phyloP scores from a whole-genome alignment of 2,113 vertebrate genomes.

The Clupea harengus region DNA sequence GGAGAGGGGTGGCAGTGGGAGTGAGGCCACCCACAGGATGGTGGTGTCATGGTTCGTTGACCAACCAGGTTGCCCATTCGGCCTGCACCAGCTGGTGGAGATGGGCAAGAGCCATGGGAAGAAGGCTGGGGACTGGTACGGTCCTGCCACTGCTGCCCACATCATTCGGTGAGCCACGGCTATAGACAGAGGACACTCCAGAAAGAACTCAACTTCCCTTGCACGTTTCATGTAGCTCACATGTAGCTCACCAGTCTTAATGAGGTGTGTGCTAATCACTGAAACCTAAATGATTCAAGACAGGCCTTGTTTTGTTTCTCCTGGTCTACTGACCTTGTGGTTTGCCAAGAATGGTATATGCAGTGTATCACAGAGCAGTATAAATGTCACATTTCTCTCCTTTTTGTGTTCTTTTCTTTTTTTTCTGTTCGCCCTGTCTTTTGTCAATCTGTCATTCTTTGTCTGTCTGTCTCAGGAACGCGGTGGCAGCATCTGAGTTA shows the following conservation, averaged over 20 bases:
- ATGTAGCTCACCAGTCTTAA: neutral
- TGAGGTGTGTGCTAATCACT: neutral
- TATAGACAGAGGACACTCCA: neutral
- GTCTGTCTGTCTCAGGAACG: slow-evolving; percentile 73
- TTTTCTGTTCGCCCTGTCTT: neutral
- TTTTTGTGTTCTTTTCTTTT: neutral
- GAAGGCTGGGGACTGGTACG: slow-evolving; percentile 90
- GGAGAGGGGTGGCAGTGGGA: slow-evolving; percentile 45
- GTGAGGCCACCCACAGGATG: slow-evolving; percentile 68
- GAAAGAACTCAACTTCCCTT: neutral
- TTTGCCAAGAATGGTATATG: neutral
- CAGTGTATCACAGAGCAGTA: neutral
- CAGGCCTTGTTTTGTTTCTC: neutral
- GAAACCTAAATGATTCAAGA: neutral
- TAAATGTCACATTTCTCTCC: neutral
- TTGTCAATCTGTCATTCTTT: slow-evolving; percentile 9
- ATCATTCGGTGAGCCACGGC: slow-evolving; percentile 77
- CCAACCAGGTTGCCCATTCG: slow-evolving; percentile 73
- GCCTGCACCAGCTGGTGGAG: slow-evolving; percentile 81
- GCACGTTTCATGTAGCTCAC: neutral
- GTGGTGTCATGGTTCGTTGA: slow-evolving; percentile 83
- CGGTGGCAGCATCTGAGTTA: slow-evolving; percentile 71
- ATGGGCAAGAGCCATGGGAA: slow-evolving; percentile 79
- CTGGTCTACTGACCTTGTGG: neutral
- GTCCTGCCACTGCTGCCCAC: slow-evolving; percentile 81